These are phyloP conservation scores for Trichogramma evanescens DNA, from an alignment of 2,888 invertebrate genomes.

Conservation along the genomic window DNA sequence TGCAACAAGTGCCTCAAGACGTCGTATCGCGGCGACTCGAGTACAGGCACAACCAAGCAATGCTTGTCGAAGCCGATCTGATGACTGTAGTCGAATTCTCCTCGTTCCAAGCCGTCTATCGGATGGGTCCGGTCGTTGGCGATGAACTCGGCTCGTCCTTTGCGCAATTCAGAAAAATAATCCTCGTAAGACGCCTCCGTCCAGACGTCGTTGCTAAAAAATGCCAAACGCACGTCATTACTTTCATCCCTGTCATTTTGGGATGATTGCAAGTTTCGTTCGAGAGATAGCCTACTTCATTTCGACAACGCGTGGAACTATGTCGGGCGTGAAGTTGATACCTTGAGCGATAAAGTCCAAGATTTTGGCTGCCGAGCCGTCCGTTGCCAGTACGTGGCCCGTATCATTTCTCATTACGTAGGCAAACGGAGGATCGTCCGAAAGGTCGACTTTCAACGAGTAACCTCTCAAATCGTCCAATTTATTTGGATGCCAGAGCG, in stretches of 20 bases:
- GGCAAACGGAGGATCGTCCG: slow-evolving; percentile 1
- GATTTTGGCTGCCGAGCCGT: background rate
- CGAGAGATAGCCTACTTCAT: background rate
- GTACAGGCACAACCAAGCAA: no score
- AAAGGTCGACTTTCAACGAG: background rate
- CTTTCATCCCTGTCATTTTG: background rate
- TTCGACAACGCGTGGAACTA: background rate
- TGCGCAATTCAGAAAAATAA: background rate
- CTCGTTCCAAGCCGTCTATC: background rate
- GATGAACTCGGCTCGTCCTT: background rate
- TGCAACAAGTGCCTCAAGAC: no score
- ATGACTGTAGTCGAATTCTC: background rate
- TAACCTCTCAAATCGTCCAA: background rate
- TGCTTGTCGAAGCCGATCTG: no score
- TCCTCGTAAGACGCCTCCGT: no score
- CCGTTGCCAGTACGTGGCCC: background rate
- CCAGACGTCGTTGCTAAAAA: background rate
- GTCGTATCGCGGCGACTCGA: no score
- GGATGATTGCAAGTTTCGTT: background rate
- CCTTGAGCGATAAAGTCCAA: background rate
- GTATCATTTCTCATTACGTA: slow-evolving; percentile 1
- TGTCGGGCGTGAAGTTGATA: background rate
- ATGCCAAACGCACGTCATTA: background rate
- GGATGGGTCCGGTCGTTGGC: background rate
- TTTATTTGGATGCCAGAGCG: slow-evolving; percentile 4